Evolutionary conservation across 2,113 vertebrate genomes (phyloP), one percentile per base, ranked within the genome.

Genomic region (Odocoileus hemionus): DNA sequence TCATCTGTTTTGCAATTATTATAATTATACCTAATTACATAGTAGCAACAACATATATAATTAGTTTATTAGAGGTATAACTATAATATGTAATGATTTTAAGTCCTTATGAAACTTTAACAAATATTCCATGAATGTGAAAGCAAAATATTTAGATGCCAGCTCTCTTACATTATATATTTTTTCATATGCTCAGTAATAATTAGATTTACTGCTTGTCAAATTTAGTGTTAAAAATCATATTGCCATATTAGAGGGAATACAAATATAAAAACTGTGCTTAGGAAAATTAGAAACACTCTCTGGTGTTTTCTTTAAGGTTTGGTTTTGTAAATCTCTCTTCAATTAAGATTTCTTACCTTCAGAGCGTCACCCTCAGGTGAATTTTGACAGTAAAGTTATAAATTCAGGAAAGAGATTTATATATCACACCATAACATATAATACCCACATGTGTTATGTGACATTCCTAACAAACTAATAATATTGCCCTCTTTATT

Each of bases 31-130:
- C 91, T 97, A 98, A 98, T 97, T 98, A 98, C 95, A 97, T 98
- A 98, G 98, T 97, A 96, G 98, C 98, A 98, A 98, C 98, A 25
- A 98, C 97, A 98, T 78, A 58, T 98, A 96, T 96, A 98, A 98
- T 98, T 98, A 98, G 97, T 98, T 98, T 98, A 98, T 98, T 99
- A 98, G 98, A 98, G 98, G 98, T 87, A 97, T 97, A 98, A 98
- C 97, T 95, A 87, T 83, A 87, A 94, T 98, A 98, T 36, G 88
- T 79, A 97, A 5, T 10, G 96, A 98, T 98, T 98, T 93, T 94
- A 98, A 98, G 98, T 98, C 97, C 96, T 98, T 97, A 96, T 15
- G 64, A 97, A 99, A 99, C 97, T 99, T 98, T 93, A 98, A 98
- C 93, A 98, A 98, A 98, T 97, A 97, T 96, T 98, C 97, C 86